Conservation (phyloP, 2,113 vertebrate genomes). For the Plotosus lineatus region DNA sequence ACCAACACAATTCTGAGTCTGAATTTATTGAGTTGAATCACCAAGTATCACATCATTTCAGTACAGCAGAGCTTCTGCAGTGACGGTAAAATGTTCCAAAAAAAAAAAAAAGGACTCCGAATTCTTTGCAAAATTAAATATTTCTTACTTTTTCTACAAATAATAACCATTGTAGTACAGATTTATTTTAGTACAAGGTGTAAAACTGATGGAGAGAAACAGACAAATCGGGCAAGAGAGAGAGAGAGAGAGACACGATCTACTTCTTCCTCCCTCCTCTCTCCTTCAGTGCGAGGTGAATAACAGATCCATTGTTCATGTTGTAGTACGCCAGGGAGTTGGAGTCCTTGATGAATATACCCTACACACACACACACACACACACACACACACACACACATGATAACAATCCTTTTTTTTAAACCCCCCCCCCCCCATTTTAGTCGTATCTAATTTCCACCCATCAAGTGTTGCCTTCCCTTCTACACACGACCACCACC, state of each 20-base stretch:
- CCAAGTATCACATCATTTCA: not conserved
- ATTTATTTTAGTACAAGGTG: too few relatives aligned
- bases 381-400: not conserved
- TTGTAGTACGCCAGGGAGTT: conserved; percentile 99
- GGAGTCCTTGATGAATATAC: conserved; percentile 99
- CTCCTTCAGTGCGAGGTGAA: conserved; percentile 96
- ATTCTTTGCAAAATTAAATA: too few relatives aligned
- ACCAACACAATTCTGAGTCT: not conserved
- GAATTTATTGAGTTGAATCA: not conserved
- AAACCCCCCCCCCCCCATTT: not conserved
- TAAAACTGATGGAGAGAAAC: too few relatives aligned
- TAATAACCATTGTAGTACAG: too few relatives aligned
- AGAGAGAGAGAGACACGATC: not conserved
- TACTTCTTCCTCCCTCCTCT: conserved; percentile 98
- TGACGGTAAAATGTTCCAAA: not conserved
- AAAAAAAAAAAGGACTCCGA: too few relatives aligned
- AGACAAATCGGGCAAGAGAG: not conserved
- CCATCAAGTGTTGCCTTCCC: too few relatives aligned
- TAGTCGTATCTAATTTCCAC: too few relatives aligned
- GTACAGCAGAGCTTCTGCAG: not conserved
- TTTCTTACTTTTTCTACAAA: too few relatives aligned
- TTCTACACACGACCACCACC: too few relatives aligned
- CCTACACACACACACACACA: conserved; percentile 71
- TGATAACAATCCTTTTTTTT: too few relatives aligned
- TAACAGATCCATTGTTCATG: conserved; percentile 89